These are phyloP conservation scores for Phalera bucephala DNA, from an alignment of 2,888 invertebrate species.

Conservation along the genomic window DNA sequence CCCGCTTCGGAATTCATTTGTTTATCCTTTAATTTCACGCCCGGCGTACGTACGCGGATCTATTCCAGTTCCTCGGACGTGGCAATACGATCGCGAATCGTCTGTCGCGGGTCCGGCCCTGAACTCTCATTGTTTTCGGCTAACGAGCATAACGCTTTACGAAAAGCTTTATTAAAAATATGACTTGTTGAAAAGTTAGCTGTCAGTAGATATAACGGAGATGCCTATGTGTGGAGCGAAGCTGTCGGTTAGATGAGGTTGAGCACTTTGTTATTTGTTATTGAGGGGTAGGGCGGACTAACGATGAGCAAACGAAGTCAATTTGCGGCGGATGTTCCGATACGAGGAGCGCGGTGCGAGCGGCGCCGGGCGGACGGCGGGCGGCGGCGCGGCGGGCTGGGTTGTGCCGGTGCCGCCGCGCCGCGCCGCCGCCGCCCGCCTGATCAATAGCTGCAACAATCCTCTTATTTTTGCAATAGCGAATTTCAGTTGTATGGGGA, in stretches of 20 bases:
- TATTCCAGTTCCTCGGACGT: conserved; percentile 79
- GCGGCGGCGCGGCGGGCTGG: conserved; percentile 30
- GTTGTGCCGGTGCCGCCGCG: conserved; percentile 27
- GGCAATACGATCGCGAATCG: conserved; percentile 64
- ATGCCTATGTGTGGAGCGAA: not conserved
- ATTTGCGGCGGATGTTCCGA: conserved; percentile 58
- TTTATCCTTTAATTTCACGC: conserved; percentile 81
- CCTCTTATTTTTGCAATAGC: conserved; percentile 26
- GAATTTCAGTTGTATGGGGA: not conserved
- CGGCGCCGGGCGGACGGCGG: conserved; percentile 37
- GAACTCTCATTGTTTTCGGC: conserved; percentile 64
- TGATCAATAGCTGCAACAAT: conserved; percentile 35
- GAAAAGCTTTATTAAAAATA: conserved; percentile 12
- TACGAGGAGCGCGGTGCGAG: conserved; percentile 33
- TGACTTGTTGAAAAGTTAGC: conserved; percentile 11
- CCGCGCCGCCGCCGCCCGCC: conserved; percentile 29
- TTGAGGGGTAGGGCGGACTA: conserved; percentile 44
- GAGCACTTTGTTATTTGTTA: conserved; percentile 52
- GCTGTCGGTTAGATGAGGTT: conserved; percentile 12
- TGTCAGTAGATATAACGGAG: conserved; percentile 6
- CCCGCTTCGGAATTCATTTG: conserved; percentile 73
- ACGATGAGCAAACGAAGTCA: conserved; percentile 72
- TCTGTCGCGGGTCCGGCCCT: conserved; percentile 61
- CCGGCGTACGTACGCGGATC: conserved; percentile 57
- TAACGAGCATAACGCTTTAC: conserved; percentile 42